Percentiles rank a stretch among this genome's conserved stretches.
phyloP scores from a whole-genome alignment of 2,113 vertebrate species.

The Etheostoma cragini region DNA sequence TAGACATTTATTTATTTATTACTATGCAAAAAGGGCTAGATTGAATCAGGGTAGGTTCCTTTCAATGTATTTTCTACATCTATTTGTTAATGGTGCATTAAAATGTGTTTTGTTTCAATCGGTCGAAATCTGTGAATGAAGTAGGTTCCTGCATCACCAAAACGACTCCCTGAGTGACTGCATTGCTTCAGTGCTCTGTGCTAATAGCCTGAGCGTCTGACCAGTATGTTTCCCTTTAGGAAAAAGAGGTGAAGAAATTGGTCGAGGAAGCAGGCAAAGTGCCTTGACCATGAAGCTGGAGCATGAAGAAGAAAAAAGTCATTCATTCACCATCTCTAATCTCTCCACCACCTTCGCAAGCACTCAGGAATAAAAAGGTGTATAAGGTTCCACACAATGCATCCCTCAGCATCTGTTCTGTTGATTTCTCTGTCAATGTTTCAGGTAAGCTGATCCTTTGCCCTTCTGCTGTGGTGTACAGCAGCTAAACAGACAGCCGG shows the following conservation, averaged over 20 bases:
- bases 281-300: not conserved
- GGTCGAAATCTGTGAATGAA: not conserved
- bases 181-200: not conserved
- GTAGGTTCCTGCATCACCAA: not conserved
- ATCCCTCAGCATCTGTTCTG: slow-evolving; percentile 11
- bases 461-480: slow-evolving; percentile 18
- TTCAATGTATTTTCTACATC: not conserved
- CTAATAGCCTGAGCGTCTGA: too few relatives aligned
- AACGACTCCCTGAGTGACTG: too few relatives aligned
- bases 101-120: not conserved
- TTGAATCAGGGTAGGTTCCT: not conserved
- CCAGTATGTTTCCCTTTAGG: not conserved
- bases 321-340: not conserved
- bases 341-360: not conserved
- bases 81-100: not conserved
- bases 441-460: slow-evolving; percentile 42
- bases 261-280: too few relatives aligned
- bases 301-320: not conserved
- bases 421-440: slow-evolving; percentile 8
- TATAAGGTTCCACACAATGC: not conserved
- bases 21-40: not conserved
- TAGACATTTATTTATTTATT: too few relatives aligned
- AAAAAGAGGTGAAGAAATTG: not conserved
- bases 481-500: slow-evolving; percentile 12
- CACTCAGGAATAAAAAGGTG: slow-evolving; percentile 11